Percentiles rank a stretch among this genome's conserved stretches.
phyloP scores from a whole-genome alignment of 2,888 invertebrate genomes.

The Apantesis nais region DNA sequence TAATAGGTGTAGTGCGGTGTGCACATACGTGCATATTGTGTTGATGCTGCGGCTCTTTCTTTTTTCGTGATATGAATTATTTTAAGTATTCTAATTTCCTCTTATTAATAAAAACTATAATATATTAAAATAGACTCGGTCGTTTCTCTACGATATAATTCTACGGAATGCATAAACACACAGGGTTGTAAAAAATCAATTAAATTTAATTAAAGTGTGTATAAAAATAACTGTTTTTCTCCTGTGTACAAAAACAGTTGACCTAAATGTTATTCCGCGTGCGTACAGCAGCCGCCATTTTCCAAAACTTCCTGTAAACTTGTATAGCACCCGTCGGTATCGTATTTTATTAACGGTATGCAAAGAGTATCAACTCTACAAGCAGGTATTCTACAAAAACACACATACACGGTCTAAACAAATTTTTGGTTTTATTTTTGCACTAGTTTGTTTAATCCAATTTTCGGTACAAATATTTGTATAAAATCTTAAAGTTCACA shows the following conservation, averaged over 20 bases:
- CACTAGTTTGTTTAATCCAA: too few species aligned
- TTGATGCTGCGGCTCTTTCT: neutral
- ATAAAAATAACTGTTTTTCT: neutral
- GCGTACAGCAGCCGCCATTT: neutral
- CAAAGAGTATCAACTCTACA: slow-evolving; percentile 2
- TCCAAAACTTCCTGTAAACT: slow-evolving; percentile 14
- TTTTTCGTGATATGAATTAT: neutral
- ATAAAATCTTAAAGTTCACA: too few species aligned
- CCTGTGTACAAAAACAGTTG: neutral
- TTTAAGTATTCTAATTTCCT: neutral
- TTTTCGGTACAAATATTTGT: too few species aligned
- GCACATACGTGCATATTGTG: neutral
- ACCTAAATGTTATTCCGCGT: neutral
- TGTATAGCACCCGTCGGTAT: neutral
- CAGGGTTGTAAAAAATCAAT: neutral
- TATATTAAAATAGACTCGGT: neutral
- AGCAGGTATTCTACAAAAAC: neutral
- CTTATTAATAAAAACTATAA: neutral
- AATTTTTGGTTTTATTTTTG: neutral
- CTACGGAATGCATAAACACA: neutral
- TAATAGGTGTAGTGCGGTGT: neutral
- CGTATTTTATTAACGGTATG: neutral
- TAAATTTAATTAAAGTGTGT: neutral
- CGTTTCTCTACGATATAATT: neutral
- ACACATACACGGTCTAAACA: neutral